Evolutionary conservation across 2,113 vertebrate species (phyloP), one percentile per base, ranked within the genome.

Genomic region (Piaya cayana): DNA sequence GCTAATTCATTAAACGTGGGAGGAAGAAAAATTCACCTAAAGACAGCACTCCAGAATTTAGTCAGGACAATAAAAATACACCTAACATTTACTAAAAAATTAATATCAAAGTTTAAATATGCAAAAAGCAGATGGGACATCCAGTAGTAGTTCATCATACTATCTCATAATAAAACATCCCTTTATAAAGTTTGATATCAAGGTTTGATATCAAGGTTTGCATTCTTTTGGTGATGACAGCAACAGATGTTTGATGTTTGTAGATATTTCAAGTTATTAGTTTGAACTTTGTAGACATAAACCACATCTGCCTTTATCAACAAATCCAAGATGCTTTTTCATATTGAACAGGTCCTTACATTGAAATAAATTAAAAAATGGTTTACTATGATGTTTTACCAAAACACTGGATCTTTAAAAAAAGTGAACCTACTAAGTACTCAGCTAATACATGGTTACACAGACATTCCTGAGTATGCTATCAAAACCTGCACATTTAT

Each of bases 121-220:
- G 36, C 45, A 90, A 90, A 95, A 86, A 52, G 32, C 68, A 95
- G 77, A 75, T 56, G 47, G 55, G 85, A 85, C 62, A 91, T 84
- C 20, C 78, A 95, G 39, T 55, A 90, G 22, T 58, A 34, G 75
- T 67, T 95, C 53, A 92, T 11, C 5, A 1, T 29, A 60, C 80
- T 84, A 79, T 70, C 78, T n/a, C 60, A 55, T 49, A 71, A 86
- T 39, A 95, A 84, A 96, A 90, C 8, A 58, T 16, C 11, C 19
- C 23, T 69, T 69, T 88, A 55, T 77, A 72, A 93, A 92, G 71
- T 70, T 60, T 47, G 25, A 32, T 82, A 93, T 63, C 67, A 74
- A 95, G 95, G 75, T 94, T 65, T 75, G 9, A 32, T 82, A 93
- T 63, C 67, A 74, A 95, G 95, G 75, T 94, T 65, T 75, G 9